A percentile compares a stretch with the other conserved stretches of the same genome.
phyloP scores from a whole-genome alignment of 2,113 vertebrate genomes.

The Baryphthengus martii region DNA sequence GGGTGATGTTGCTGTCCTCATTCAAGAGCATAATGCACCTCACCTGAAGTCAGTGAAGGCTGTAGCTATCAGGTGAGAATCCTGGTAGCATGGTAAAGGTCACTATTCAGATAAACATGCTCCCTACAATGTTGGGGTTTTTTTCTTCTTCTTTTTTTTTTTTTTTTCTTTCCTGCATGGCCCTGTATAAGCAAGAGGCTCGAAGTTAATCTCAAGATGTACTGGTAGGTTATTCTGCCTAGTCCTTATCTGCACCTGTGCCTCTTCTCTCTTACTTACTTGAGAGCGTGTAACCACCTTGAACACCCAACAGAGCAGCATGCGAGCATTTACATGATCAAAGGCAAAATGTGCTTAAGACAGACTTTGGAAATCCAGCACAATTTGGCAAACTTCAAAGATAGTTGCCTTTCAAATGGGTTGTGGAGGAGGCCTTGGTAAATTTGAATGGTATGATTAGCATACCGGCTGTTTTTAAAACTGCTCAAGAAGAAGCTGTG shows the following conservation, averaged over 20 bases:
- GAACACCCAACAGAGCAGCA: conserved; percentile 16
- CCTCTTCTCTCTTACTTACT: background rate
- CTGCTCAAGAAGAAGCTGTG: conserved; percentile 63
- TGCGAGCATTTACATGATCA: background rate
- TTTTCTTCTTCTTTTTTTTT: too few species aligned
- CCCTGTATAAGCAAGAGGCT: background rate
- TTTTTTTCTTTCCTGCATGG: background rate
- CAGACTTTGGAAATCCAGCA: conserved; percentile 55
- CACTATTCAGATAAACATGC: background rate
- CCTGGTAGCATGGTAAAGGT: background rate
- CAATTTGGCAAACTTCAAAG: conserved; percentile 48
- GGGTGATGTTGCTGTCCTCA: background rate
- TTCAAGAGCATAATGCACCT: background rate
- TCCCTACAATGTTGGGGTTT: too few species aligned
- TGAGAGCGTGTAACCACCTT: background rate
- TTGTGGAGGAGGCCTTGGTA: conserved; percentile 67
- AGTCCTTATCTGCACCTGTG: background rate
- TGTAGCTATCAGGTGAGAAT: background rate
- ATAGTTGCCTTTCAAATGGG: conserved; percentile 48
- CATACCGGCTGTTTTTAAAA: conserved; percentile 65
- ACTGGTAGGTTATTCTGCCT: background rate
- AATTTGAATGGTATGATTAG: conserved; percentile 62
- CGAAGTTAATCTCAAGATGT: background rate
- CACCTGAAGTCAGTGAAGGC: background rate
- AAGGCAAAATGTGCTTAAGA: conserved; percentile 52